These are phyloP conservation scores for Helarctos malayanus DNA, from an alignment of 2,797 vertebrate species.

Conservation along the genomic window DNA sequence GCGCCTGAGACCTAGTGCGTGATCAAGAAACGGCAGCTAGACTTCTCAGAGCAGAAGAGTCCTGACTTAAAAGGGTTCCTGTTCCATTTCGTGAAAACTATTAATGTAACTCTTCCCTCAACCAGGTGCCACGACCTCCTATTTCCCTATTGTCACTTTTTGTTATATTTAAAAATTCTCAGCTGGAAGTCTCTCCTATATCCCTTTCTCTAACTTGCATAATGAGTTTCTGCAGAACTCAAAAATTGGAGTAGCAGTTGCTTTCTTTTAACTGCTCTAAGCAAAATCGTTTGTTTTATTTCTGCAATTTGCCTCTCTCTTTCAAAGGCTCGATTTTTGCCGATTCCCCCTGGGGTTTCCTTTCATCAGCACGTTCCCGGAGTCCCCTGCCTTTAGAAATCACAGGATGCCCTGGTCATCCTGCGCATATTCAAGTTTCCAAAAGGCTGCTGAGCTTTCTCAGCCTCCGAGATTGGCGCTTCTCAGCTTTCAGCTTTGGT, in stretches of 20 bases:
- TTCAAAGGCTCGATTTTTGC: conserved; percentile 67
- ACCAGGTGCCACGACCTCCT: background rate
- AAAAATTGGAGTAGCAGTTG: background rate
- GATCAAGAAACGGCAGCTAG: background rate
- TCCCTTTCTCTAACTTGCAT: background rate
- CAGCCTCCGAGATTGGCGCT: conserved; percentile 16
- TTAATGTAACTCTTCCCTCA: background rate
- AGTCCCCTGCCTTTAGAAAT: conserved; percentile 58
- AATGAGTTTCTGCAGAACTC: background rate
- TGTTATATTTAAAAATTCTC: background rate
- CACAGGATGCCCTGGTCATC: conserved; percentile 34
- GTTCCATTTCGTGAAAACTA: background rate
- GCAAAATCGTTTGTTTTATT: conserved; percentile 65
- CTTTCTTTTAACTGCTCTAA: conserved; percentile 48
- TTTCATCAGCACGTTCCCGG: conserved; percentile 23
- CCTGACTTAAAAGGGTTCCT: background rate
- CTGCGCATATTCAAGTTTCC: background rate
- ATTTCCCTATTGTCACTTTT: background rate
- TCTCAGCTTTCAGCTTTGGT: conserved; percentile 77
- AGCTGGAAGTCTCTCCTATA: background rate
- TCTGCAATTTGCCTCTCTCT: conserved; percentile 58
- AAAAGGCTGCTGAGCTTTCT: conserved; percentile 70
- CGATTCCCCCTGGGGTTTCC: background rate
- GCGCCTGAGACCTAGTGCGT: background rate
- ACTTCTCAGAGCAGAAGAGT: background rate